Conservation (phyloP, 2,797 vertebrate species). For the Aldrovandia affinis region DNA sequence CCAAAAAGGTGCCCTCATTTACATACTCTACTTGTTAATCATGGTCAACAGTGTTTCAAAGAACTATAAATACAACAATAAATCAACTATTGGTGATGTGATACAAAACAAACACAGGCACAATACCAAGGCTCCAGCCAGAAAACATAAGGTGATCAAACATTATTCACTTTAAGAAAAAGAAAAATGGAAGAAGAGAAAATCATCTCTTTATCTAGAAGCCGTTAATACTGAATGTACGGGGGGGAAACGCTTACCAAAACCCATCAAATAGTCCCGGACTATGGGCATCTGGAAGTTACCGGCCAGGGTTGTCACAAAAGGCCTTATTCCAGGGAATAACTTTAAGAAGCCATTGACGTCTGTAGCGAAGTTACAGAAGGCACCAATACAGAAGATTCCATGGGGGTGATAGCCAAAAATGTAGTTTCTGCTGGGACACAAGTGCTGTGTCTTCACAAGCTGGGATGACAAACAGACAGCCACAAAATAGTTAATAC, state of each 20-base stretch:
- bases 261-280: slow-evolving; percentile 96
- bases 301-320: slow-evolving; percentile 90
- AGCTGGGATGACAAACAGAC: slow-evolving; percentile 69
- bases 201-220: neutral
- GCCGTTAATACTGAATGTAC: neutral
- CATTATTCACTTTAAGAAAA: neutral
- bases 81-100: neutral
- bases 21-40: too few relatives aligned
- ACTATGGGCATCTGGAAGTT: slow-evolving; percentile 93
- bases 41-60: too few relatives aligned
- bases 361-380: slow-evolving; percentile 97
- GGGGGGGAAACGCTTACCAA: slow-evolving; percentile 76
- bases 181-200: neutral
- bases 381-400: slow-evolving; percentile 92
- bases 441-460: slow-evolving; percentile 91
- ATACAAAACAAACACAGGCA: neutral
- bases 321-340: slow-evolving; percentile 91
- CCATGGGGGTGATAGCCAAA: slow-evolving; percentile 96
- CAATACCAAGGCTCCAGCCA: neutral
- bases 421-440: slow-evolving; percentile 93
- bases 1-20: too few relatives aligned
- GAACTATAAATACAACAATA: too few relatives aligned
- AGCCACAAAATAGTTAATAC: neutral
- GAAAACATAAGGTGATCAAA: neutral
- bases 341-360: slow-evolving; percentile 92